phyloP scores from a whole-genome alignment of 2,888 invertebrate genomes.

The Tanytarsus gracilentus region DNA sequence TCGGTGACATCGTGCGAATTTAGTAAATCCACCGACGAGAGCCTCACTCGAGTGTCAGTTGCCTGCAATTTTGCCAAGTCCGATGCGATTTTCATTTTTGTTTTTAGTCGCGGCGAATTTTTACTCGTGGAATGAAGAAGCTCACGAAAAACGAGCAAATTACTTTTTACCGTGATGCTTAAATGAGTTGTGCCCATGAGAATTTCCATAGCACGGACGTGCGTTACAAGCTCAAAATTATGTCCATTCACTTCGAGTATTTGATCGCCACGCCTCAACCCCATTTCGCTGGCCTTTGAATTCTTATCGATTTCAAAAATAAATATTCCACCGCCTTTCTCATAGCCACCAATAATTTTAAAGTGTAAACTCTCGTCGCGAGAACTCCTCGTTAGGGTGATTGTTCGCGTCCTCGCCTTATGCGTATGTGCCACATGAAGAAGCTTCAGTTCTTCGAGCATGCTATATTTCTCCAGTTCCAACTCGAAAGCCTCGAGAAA shows the following conservation, averaged over 20 bases:
- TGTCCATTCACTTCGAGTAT: constrained; percentile 96
- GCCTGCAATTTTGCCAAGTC: constrained; percentile 59
- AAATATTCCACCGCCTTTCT: constrained; percentile 85
- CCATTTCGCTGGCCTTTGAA: constrained; percentile 91
- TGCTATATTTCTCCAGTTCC: constrained; percentile 71
- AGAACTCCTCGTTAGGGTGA: constrained; percentile 84
- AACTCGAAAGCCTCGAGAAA: constrained; percentile 88
- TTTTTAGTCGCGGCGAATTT: constrained; percentile 61
- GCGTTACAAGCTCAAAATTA: constrained; percentile 88
- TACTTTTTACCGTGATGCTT: constrained; percentile 93
- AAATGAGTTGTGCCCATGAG: constrained; percentile 90
- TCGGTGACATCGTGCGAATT: constrained; percentile 14
- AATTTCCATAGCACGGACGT: constrained; percentile 85
- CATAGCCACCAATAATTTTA: constrained; percentile 87
- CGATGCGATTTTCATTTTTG: constrained; percentile 41
- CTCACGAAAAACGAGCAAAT: constrained; percentile 76
- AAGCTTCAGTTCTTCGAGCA: constrained; percentile 72
- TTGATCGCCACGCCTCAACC: constrained; percentile 94
- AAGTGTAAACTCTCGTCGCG: constrained; percentile 91
- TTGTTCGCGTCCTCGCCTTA: constrained; percentile 85
- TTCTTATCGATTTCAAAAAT: constrained; percentile 88
- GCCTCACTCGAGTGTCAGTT: constrained; percentile 58
- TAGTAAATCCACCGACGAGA: constrained; percentile 66
- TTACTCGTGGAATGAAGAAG: constrained; percentile 48
- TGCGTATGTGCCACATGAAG: constrained; percentile 96